Conservation (phyloP, 2,113 vertebrate species). For the Callionymus lyra region DNA sequence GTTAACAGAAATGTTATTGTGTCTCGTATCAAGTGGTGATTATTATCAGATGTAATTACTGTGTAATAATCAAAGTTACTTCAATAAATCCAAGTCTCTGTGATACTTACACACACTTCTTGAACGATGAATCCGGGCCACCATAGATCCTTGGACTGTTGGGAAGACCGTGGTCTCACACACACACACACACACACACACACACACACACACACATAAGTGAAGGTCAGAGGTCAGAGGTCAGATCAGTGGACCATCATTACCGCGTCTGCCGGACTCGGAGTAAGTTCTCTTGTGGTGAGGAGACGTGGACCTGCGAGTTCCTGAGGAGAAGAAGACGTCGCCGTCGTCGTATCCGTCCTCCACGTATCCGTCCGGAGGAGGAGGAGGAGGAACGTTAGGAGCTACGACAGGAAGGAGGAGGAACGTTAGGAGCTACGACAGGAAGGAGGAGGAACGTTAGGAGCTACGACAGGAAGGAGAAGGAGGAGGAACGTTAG, state of each 20-base stretch:
- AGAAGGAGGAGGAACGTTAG: constrained; percentile 44
- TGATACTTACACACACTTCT: constrained; percentile 48
- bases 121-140: constrained; percentile 45
- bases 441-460: too few relatives aligned
- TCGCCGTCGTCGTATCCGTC: constrained; percentile 42
- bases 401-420: too few relatives aligned
- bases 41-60: too few relatives aligned
- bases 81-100: too few relatives aligned
- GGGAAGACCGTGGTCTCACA: constrained; percentile 42
- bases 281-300: constrained; percentile 51
- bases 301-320: constrained; percentile 29
- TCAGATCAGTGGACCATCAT: too few relatives aligned
- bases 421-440: too few relatives aligned
- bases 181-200: constrained; percentile 4
- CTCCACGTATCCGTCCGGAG: constrained; percentile 17
- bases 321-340: constrained; percentile 42
- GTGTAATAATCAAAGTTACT: too few relatives aligned
- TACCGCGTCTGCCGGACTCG: constrained; percentile 44
- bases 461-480: constrained; percentile 13
- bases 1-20: too few relatives aligned
- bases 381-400: constrained; percentile 43
- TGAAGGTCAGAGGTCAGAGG: constrained; percentile 1
- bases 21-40: too few relatives aligned
- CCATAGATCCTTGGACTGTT: constrained; percentile 45
- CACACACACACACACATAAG: constrained; percentile 14